phyloP scores from a whole-genome alignment of 1,140 invertebrate genomes.

The Eriosoma lanigerum region DNA sequence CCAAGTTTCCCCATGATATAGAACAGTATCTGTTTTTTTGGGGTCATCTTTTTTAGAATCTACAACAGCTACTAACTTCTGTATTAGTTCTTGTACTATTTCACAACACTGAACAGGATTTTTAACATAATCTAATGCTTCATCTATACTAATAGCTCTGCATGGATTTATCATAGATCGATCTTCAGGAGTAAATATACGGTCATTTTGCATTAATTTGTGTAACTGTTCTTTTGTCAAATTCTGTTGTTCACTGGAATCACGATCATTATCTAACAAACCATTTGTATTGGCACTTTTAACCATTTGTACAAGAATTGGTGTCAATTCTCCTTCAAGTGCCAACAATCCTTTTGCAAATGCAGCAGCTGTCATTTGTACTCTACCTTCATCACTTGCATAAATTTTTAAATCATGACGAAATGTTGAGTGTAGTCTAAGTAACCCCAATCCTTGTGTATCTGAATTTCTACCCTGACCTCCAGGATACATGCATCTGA shows the following conservation, averaged over 20 bases:
- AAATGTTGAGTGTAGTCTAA: conserved; percentile 95
- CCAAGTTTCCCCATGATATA: conserved; percentile 99
- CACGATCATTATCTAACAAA: conserved; percentile 94
- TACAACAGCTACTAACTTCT: conserved; percentile 82
- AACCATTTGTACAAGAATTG: conserved; percentile 99
- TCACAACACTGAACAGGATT: conserved; percentile 94
- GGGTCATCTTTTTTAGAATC: conserved; percentile 81
- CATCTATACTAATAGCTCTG: conserved; percentile 79
- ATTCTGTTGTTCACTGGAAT: conserved; percentile 93
- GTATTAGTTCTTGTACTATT: conserved; percentile 82
- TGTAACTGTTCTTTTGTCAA: conserved; percentile 94
- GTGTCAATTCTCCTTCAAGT: conserved; percentile 96
- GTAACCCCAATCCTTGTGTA: conserved; percentile 86
- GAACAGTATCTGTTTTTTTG: conserved; percentile 83
- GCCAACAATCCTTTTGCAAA: conserved; percentile 98
- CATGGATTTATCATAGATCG: conserved; percentile 86
- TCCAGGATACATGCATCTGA: conserved; percentile 97
- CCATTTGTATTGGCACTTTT: conserved; percentile 99
- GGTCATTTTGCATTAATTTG: conserved; percentile 87
- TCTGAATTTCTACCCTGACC: conserved; percentile 75
- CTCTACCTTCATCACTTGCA: conserved; percentile 97
- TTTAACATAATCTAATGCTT: conserved; percentile 92
- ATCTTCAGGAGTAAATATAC: conserved; percentile 86
- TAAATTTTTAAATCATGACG: conserved; percentile 99
- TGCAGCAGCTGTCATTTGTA: conserved; percentile 99